Evolutionary conservation across 2,113 vertebrate genomes (phyloP).

Genomic region (Prunella fulvescens): DNA sequence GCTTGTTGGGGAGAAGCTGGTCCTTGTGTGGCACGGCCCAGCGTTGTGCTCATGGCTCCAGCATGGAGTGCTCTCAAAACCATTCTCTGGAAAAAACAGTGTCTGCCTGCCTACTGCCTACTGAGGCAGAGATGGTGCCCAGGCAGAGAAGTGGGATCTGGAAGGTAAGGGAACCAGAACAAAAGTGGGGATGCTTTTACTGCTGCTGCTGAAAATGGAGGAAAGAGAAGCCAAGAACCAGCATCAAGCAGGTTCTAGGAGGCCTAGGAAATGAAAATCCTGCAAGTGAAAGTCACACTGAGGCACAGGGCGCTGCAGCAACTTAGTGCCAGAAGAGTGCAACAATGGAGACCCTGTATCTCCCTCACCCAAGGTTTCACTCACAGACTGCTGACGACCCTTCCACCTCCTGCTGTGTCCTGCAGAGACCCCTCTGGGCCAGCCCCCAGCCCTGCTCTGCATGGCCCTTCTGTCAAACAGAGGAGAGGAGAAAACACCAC

Average conservation of each 20-base stretch:
- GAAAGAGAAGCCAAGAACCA: neutral
- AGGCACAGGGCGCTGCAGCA: neutral
- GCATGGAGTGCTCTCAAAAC: neutral
- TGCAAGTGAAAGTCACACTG: neutral
- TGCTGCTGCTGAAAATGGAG: neutral
- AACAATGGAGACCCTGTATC: neutral
- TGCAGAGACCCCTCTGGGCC: neutral
- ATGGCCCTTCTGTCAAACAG: neutral
- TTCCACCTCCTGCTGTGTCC: neutral
- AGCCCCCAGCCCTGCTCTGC: neutral
- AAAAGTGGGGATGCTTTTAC: neutral
- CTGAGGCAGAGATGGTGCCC: neutral
- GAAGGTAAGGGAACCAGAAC: neutral
- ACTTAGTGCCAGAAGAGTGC: neutral
- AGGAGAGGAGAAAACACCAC: neutral
- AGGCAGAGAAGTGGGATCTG: neutral
- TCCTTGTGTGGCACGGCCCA: rapidly evolving
- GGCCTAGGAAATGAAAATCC: neutral
- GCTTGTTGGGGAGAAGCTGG: neutral
- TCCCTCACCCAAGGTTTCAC: neutral
- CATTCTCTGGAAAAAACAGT: neutral
- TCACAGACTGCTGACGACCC: neutral
- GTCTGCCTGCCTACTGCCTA: neutral
- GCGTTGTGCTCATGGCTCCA: neutral
- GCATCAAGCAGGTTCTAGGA: neutral